These are phyloP conservation scores for Limnodromus scolopaceus DNA, from an alignment of 2,797 vertebrate species.

Conservation along the genomic window DNA sequence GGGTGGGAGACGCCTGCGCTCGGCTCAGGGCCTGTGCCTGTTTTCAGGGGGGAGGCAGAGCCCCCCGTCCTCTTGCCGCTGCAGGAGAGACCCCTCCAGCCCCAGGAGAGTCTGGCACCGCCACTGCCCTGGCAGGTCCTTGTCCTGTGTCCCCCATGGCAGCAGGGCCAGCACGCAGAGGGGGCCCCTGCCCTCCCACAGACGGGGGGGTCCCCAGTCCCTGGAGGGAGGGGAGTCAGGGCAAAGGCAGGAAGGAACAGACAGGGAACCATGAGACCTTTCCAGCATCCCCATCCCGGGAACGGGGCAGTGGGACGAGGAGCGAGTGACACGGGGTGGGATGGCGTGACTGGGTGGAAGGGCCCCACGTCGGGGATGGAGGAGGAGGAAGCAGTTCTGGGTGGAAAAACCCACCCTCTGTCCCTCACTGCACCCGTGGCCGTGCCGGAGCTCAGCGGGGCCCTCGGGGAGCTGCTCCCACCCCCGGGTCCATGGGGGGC, in stretches of 20 bases:
- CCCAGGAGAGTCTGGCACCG: neutral
- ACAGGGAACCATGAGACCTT: neutral
- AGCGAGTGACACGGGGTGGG: rapidly evolving
- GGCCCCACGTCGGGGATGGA: rapidly evolving
- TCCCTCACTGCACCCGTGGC: neutral
- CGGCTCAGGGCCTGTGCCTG: neutral
- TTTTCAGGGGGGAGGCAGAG: neutral
- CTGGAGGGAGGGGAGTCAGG: neutral
- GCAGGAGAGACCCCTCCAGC: neutral
- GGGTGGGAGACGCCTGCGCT: rapidly evolving
- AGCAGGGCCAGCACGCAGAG: rapidly evolving
- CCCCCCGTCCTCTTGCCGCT: too few relatives aligned
- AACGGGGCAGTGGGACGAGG: neutral
- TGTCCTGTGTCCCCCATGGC: rapidly evolving
- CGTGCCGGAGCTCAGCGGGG: neutral
- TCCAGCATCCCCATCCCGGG: neutral
- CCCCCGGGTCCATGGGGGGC: rapidly evolving
- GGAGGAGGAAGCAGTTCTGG: neutral
- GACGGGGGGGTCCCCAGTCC: rapidly evolving
- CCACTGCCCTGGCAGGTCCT: neutral
- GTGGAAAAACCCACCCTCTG: neutral
- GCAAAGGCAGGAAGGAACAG: neutral
- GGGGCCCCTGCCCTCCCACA: neutral
- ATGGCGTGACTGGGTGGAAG: too few relatives aligned
- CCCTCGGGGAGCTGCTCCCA: neutral